Percentiles rank a stretch among this genome's conserved stretches.
Conservation (phyloP, 1,140 invertebrate species). For the Subanguina moxae region DNA sequence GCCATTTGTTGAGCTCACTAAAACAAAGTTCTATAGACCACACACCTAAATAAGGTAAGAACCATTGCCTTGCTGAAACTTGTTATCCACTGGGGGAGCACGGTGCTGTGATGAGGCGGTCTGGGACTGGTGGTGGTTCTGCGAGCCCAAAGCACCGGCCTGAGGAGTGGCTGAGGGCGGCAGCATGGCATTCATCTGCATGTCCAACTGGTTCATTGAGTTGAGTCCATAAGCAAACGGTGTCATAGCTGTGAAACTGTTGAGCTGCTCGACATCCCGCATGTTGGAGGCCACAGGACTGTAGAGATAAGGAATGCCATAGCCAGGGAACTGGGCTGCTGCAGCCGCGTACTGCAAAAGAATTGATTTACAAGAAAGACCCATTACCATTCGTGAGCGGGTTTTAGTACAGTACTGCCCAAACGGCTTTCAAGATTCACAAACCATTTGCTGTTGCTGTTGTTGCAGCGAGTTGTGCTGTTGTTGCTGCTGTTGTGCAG, state of each 20-base stretch:
- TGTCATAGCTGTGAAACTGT: background rate
- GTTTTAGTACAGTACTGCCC: too few relatives aligned
- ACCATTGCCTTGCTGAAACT: too few relatives aligned
- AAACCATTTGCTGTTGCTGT: constrained; percentile 9
- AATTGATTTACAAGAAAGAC: too few relatives aligned
- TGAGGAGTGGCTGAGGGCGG: too few relatives aligned
- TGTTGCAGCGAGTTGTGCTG: constrained; percentile 5
- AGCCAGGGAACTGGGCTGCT: constrained; percentile 4
- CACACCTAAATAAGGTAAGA: too few relatives aligned
- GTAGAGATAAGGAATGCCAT: constrained; percentile 12
- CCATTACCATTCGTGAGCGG: too few relatives aligned
- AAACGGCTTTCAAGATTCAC: too few relatives aligned
- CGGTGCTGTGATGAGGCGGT: too few relatives aligned
- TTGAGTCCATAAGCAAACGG: background rate
- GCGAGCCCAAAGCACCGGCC: too few relatives aligned
- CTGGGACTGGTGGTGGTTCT: too few relatives aligned
- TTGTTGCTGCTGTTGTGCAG: background rate
- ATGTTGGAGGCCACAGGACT: constrained; percentile 10
- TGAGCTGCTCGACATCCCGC: constrained; percentile 3
- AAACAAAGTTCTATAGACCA: background rate
- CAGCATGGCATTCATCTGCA: background rate
- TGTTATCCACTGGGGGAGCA: too few relatives aligned
- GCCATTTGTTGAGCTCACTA: background rate
- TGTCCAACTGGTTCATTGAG: background rate
- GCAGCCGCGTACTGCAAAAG: constrained; percentile 1